phyloP scores from a whole-genome alignment of 2,113 vertebrate species.

The Pseudopipra pipra region DNA sequence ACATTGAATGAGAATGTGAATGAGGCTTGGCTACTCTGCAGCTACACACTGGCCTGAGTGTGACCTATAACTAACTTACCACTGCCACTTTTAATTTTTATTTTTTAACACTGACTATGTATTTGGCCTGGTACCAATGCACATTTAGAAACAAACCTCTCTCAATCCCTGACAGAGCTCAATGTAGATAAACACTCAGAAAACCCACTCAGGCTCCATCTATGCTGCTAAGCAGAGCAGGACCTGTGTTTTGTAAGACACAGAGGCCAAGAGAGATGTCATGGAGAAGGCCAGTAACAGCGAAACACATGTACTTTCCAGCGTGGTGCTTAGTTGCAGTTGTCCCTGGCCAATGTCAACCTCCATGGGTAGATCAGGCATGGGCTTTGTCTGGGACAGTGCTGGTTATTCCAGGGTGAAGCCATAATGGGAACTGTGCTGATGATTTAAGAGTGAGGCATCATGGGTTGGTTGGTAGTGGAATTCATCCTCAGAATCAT shows the following conservation, averaged over 20 bases:
- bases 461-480: neutral
- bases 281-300: neutral
- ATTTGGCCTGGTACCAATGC: neutral
- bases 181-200: neutral
- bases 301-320: neutral
- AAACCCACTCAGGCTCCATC: neutral
- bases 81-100: neutral
- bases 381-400: neutral
- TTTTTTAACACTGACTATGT: neutral
- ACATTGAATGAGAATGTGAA: neutral
- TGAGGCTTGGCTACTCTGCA: neutral
- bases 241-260: neutral
- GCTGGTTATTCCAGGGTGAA: neutral
- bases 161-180: neutral
- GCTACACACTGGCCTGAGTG: neutral
- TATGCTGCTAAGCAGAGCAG: neutral
- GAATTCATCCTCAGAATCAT: neutral
- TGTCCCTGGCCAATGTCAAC: neutral
- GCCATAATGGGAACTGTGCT: neutral
- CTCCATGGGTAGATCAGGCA: neutral
- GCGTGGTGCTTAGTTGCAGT: neutral
- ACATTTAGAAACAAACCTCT: neutral
- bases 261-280: neutral
- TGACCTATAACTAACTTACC: neutral
- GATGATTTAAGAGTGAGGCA: neutral